A percentile compares a stretch with the other conserved stretches of the same genome.
These are phyloP conservation scores for Dryas iulia DNA, from an alignment of 1,140 invertebrate genomes.

Conservation along the genomic window DNA sequence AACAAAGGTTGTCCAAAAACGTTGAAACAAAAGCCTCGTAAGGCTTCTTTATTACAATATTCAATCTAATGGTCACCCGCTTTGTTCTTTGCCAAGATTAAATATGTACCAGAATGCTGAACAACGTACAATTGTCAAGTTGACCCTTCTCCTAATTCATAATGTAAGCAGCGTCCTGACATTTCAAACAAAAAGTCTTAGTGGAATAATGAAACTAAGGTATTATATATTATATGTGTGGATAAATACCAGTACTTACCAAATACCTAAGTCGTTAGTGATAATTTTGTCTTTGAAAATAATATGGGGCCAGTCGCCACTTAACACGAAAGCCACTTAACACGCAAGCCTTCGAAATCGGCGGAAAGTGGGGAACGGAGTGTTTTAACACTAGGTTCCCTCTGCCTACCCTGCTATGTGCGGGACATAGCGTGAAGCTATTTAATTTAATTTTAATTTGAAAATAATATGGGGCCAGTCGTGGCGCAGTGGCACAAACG, in stretches of 20 bases:
- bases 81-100: constrained; percentile 8
- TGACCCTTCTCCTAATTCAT: constrained; percentile 20
- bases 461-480: too few relatives aligned
- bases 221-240: not conserved
- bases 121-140: constrained; percentile 14
- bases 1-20: not conserved
- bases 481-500: too few relatives aligned
- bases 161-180: constrained; percentile 4
- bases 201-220: not conserved
- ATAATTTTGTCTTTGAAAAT: too few relatives aligned
- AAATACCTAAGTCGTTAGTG: too few relatives aligned
- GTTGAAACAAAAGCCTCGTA: not conserved
- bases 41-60: constrained; percentile 1
- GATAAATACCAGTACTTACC: not conserved
- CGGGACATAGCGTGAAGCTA: too few relatives aligned
- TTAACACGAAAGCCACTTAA: too few relatives aligned
- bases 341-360: too few relatives aligned
- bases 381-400: too few relatives aligned
- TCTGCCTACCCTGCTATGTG: too few relatives aligned
- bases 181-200: not conserved
- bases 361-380: too few relatives aligned
- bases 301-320: too few relatives aligned
- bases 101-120: constrained; percentile 13
- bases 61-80: not conserved
- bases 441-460: too few relatives aligned